phyloP scores from a whole-genome alignment of 2,113 vertebrate species.

The Gymnocephalus cernua region DNA sequence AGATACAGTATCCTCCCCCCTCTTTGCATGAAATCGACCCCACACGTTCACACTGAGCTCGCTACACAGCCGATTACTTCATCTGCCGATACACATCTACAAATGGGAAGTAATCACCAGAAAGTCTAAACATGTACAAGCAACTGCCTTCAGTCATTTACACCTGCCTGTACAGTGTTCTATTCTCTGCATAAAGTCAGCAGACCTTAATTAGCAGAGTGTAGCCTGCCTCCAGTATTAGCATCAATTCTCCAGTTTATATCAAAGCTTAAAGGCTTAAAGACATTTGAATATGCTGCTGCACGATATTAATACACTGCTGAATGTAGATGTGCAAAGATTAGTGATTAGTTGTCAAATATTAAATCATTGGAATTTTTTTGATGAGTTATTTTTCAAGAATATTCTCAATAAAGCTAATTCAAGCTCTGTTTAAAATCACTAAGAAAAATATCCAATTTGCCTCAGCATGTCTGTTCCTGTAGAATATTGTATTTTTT shows the following conservation, averaged over 20 bases:
- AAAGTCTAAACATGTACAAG: slow-evolving; percentile 4
- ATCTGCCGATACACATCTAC: slow-evolving; percentile 31
- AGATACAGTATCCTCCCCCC: background rate
- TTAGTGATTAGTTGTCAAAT: too few relatives aligned
- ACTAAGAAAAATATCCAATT: too few relatives aligned
- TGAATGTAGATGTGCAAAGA: background rate
- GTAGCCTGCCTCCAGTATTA: slow-evolving; percentile 7
- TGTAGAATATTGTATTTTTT: too few relatives aligned
- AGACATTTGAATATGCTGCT: slow-evolving; percentile 9
- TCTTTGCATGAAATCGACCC: slow-evolving; percentile 27
- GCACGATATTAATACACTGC: slow-evolving; percentile 9
- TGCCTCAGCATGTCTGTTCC: too few relatives aligned
- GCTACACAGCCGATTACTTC: slow-evolving; percentile 25
- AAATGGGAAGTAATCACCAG: slow-evolving; percentile 49
- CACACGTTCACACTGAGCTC: slow-evolving; percentile 29
- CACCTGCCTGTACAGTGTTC: slow-evolving; percentile 32
- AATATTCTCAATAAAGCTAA: too few relatives aligned
- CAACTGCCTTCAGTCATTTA: slow-evolving; percentile 34
- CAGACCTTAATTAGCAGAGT: slow-evolving; percentile 19
- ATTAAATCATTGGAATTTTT: too few relatives aligned
- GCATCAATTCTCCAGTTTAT: slow-evolving; percentile 9
- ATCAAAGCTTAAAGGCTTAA: slow-evolving; percentile 31
- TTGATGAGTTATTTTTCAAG: too few relatives aligned
- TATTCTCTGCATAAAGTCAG: background rate
- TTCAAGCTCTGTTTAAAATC: too few relatives aligned